These are phyloP conservation scores for Bubo scandiacus DNA, from an alignment of 2,113 vertebrate genomes.

Conservation along the genomic window DNA sequence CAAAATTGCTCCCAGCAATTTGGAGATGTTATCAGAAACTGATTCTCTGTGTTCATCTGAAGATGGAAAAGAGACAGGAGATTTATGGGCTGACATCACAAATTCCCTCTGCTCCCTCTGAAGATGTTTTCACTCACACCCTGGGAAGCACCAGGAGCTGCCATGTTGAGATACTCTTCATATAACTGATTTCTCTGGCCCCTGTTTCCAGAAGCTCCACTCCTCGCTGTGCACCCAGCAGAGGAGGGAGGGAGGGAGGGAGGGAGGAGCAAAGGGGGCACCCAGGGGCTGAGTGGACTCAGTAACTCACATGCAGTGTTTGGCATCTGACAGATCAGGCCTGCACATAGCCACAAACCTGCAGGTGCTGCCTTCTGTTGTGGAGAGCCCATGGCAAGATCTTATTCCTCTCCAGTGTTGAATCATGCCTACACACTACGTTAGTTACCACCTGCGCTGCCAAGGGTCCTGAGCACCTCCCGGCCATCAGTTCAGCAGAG, in stretches of 20 bases:
- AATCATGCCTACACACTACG: accelerated
- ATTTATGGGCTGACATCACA: slow-evolving; percentile 39
- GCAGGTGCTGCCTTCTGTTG: background rate
- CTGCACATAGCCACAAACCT: background rate
- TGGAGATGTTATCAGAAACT: slow-evolving; percentile 61
- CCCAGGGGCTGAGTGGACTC: background rate
- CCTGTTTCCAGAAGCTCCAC: accelerated
- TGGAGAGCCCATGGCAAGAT: background rate
- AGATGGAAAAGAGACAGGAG: slow-evolving; percentile 31
- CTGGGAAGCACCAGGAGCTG: background rate
- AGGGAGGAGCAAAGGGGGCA: background rate
- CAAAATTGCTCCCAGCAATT: slow-evolving; percentile 63
- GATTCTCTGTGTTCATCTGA: background rate
- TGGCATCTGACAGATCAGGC: background rate
- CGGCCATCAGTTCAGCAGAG: background rate
- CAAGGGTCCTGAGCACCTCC: background rate
- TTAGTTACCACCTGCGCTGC: accelerated
- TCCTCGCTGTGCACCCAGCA: accelerated
- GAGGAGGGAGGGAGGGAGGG: background rate
- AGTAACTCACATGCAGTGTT: accelerated
- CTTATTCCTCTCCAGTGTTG: background rate
- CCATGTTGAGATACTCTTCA: background rate
- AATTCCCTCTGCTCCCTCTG: background rate
- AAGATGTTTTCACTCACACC: background rate
- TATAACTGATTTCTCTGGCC: background rate